Evolutionary conservation across 2,113 vertebrate genomes (phyloP), one percentile per base, ranked within the genome.

Genomic region (Lophochroa leadbeateri): DNA sequence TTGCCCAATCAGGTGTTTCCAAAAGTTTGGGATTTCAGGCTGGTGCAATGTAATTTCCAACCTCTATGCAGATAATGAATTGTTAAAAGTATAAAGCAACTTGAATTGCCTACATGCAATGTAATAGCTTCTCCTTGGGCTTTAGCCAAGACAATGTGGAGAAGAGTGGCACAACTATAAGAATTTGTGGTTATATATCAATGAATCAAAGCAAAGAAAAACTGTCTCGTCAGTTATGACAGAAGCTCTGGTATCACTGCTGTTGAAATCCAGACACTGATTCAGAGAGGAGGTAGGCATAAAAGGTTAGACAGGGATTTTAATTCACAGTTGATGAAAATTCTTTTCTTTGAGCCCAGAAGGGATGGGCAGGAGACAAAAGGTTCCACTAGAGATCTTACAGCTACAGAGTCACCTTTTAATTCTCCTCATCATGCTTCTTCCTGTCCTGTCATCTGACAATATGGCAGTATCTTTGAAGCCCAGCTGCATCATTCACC

Each of bases 311-410:
- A 41, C 23, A 72, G 65, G 76, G 80, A 95, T 93, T 96, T 92
- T 93, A 95, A 88, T 95, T 93, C 69, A 68, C 44, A 81, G 55
- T 64, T 76, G 55, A 94, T 49, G 72, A 94, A 79, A 96, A 86
- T 93, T 65, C 43, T 86, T 91, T 75, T 61, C 23, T 37, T 68
- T 95, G 83, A 88, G 47, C 85, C 82, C 71, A 86, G 86, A 71
- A 91, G 88, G 83, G 77, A 81, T 72, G 65, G 85, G 92, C 86
- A 82, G 74, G 78, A 95, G 82, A 97, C 94, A 93, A 96, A 96
- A 92, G 74, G 57, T 91, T 95, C 80, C 3, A 0, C 68, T 65
- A 47, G 60, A 93, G 64, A 96, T 75, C 85, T 86, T 74, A 82
- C 46, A 88, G 76, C 86, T 71, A 43, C 14, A 58, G 74, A 89